phyloP scores from a whole-genome alignment of 2,888 invertebrate species.

The Hypomecis punctinalis region DNA sequence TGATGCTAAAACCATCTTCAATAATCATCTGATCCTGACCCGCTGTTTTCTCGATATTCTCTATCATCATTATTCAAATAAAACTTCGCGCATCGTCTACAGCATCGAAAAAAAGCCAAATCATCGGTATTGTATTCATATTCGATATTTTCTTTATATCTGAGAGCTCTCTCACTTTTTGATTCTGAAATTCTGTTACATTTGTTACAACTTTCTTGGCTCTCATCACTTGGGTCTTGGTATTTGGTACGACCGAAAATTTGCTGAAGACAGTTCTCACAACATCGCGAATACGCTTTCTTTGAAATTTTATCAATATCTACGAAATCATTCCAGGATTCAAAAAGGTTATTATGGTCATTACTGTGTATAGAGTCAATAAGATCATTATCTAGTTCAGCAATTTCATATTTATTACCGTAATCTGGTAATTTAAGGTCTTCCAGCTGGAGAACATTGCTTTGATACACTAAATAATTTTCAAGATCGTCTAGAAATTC shows the following conservation, averaged over 20 bases:
- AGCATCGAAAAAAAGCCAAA: too few relatives aligned
- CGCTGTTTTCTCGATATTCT: too few relatives aligned
- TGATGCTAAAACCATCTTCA: too few relatives aligned
- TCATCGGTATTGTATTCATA: not conserved
- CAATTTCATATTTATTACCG: too few relatives aligned
- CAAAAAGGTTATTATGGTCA: too few relatives aligned
- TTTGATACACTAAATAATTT: not conserved
- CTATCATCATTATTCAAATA: too few relatives aligned
- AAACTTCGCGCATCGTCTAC: too few relatives aligned
- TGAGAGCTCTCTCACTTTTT: not conserved
- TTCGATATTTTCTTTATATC: not conserved
- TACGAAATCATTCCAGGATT: too few relatives aligned
- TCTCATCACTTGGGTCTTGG: not conserved
- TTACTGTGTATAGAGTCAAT: too few relatives aligned
- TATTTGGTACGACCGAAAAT: not conserved
- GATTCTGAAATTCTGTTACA: not conserved
- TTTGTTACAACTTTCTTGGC: slow-evolving; percentile 13
- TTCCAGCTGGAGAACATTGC: not conserved
- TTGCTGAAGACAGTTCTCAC: not conserved
- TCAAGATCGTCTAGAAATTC: slow-evolving; percentile 4
- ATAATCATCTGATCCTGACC: too few relatives aligned
- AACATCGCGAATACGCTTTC: not conserved
- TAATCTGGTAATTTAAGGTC: not conserved
- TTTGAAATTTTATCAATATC: too few relatives aligned
- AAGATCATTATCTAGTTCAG: too few relatives aligned